Conservation (phyloP, 23 tunicate species). For the Corella eumyota region DNA sequence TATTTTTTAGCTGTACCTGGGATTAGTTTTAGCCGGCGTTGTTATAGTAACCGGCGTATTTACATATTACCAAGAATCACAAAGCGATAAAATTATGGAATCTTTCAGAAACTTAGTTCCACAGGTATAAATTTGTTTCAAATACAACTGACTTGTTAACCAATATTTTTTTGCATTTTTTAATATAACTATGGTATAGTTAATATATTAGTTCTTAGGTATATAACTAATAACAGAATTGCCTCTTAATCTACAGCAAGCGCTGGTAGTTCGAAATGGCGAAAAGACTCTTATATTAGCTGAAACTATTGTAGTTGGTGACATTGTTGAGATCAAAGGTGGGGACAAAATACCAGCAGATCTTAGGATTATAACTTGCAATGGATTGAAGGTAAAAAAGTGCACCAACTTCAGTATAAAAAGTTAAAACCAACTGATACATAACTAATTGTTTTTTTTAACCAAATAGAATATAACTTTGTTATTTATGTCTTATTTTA, state of each 20-base stretch:
- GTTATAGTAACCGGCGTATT: conserved; percentile 95
- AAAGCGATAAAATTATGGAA: conserved; percentile 93
- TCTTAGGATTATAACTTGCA: conserved; percentile 62
- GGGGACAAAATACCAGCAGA: conserved; percentile 99
- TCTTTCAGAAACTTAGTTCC: conserved; percentile 98
- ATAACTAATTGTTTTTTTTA: too few species aligned
- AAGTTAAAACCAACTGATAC: too few species aligned
- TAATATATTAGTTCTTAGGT: too few species aligned
- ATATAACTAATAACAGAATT: too few species aligned
- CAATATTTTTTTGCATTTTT: too few species aligned
- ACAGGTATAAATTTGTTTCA: conserved; percentile 47
- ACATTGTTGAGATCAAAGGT: conserved; percentile 94
- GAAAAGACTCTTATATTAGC: conserved; percentile 79
- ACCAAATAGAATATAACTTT: too few species aligned
- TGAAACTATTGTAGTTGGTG: conserved; percentile 84
- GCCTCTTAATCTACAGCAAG: conserved; percentile 55
- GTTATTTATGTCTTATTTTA: background rate
- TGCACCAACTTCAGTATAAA: too few species aligned
- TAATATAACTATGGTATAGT: too few species aligned
- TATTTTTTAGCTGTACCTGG: conserved; percentile 95
- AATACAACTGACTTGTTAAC: too few species aligned
- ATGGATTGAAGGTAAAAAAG: conserved; percentile 71
- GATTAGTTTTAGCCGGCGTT: conserved; percentile 89
- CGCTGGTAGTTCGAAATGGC: conserved; percentile 89
- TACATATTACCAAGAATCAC: conserved; percentile 94